Percentiles rank a stretch among this genome's conserved stretches.
Evolutionary conservation across 2,113 vertebrate genomes (phyloP).

Genomic region (Silurus asotus): DNA sequence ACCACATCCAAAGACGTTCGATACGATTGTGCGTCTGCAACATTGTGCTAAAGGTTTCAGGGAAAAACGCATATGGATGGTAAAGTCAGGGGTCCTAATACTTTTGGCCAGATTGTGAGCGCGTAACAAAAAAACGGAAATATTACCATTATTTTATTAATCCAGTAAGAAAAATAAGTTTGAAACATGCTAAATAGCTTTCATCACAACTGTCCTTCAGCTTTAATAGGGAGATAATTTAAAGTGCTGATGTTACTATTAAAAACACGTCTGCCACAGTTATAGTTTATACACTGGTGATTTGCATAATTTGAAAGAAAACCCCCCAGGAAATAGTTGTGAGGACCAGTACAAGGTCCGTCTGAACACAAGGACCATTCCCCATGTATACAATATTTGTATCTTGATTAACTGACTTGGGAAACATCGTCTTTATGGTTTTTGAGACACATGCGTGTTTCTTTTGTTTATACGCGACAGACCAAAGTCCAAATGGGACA

Average conservation of each 20-base stretch:
- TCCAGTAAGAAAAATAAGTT: background rate
- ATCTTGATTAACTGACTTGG: background rate
- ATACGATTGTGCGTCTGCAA: too few species aligned
- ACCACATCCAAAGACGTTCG: too few species aligned
- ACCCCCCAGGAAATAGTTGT: background rate
- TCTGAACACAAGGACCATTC: background rate
- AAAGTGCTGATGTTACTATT: background rate
- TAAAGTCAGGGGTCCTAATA: too few species aligned
- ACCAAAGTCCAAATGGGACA: too few species aligned
- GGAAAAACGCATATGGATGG: too few species aligned
- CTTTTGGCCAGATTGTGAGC: too few species aligned
- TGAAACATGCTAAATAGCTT: background rate
- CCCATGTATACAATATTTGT: background rate
- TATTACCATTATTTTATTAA: background rate
- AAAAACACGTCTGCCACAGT: background rate
- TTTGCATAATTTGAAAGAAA: background rate
- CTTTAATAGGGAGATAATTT: too few species aligned
- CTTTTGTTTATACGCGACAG: too few species aligned
- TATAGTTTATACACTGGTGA: background rate
- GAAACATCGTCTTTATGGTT: too few species aligned
- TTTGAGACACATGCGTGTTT: too few species aligned
- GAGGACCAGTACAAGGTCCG: background rate
- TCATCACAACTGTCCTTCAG: background rate
- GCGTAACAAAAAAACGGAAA: too few species aligned
- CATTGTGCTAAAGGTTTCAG: too few species aligned